Conservation (phyloP, 2,113 vertebrate species). For the Rhinopomastus cyanomelas region DNA sequence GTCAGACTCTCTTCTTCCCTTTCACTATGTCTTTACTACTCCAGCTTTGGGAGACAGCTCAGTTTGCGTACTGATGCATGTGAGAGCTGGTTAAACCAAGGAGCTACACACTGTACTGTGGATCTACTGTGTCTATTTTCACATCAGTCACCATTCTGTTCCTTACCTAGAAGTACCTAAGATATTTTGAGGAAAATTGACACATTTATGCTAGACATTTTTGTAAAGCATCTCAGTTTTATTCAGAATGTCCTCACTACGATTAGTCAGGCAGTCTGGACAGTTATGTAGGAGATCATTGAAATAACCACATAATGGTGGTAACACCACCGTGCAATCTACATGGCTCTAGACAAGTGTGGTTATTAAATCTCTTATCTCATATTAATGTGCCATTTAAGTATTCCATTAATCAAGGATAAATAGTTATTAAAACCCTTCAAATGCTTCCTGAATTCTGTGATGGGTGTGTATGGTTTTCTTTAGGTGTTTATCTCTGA, state of each 20-base stretch:
- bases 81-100: neutral
- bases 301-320: neutral
- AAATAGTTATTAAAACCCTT: neutral
- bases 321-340: neutral
- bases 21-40: neutral
- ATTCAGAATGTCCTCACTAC: neutral
- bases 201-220: neutral
- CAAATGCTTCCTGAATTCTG: constrained; percentile 11
- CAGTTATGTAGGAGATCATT: neutral
- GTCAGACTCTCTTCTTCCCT: neutral
- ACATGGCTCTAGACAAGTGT: neutral
- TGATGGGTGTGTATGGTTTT: neutral
- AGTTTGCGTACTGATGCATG: neutral
- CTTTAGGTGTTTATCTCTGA: constrained; percentile 21
- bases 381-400: neutral
- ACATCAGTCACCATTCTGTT: neutral
- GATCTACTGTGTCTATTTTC: neutral
- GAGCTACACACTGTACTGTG: neutral
- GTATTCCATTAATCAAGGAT: constrained; percentile 25
- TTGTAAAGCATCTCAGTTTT: neutral
- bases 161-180: neutral
- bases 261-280: neutral
- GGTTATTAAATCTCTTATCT: neutral
- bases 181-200: neutral
- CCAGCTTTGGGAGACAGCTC: neutral